Evolutionary conservation across 2,113 vertebrate genomes (phyloP).

Genomic region (Lepidothrix coronata): DNA sequence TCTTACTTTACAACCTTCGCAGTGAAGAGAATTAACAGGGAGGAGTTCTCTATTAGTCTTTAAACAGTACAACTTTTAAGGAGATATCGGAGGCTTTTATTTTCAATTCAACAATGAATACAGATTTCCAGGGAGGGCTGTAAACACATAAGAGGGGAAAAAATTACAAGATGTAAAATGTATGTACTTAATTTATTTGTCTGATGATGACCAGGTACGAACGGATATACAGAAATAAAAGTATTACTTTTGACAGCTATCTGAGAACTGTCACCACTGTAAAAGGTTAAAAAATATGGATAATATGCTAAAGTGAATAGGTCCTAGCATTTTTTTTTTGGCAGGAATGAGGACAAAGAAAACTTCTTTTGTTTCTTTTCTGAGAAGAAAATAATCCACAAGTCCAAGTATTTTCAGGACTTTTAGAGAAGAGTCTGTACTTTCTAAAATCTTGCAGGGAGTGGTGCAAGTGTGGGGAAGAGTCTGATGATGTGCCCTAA

Average conservation of each 20-base stretch:
- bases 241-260: background rate
- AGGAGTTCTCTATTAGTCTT: background rate
- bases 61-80: background rate
- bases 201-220: background rate
- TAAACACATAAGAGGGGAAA: background rate
- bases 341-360: background rate
- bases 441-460: background rate
- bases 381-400: background rate
- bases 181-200: background rate
- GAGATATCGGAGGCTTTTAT: background rate
- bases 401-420: background rate
- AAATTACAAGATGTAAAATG: background rate
- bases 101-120: background rate
- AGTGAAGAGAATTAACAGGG: conserved; percentile 32
- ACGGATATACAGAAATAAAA: background rate
- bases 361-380: background rate
- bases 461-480: background rate
- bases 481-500: background rate
- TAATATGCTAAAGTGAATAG: background rate
- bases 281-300: background rate
- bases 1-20: background rate
- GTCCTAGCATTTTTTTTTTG: background rate
- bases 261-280: background rate
- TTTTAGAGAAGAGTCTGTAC: background rate
- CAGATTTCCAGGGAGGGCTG: background rate